These are phyloP conservation scores for Nothura maculosa DNA, from an alignment of 2,797 vertebrate species.

Conservation along the genomic window DNA sequence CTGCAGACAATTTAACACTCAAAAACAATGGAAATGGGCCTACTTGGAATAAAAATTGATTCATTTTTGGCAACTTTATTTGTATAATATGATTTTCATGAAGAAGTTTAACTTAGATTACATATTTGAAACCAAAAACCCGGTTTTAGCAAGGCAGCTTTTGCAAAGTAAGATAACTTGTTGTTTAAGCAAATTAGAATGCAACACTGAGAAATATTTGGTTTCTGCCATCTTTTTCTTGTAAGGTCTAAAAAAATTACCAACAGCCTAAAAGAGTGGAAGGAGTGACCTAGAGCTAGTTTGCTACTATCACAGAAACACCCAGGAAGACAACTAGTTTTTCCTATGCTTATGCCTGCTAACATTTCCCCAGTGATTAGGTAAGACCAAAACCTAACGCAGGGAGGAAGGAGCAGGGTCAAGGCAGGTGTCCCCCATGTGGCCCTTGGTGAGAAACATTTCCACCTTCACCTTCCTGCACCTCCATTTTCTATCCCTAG, in stretches of 20 bases:
- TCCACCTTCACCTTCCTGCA: not conserved
- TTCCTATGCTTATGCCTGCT: not conserved
- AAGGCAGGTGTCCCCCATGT: not conserved
- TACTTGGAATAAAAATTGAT: not conserved
- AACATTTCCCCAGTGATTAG: not conserved
- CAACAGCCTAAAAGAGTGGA: not conserved
- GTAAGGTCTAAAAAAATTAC: not conserved
- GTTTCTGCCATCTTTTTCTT: not conserved
- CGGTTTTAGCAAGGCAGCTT: not conserved
- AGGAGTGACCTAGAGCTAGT: not conserved
- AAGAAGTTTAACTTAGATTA: not conserved
- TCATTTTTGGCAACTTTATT: slow-evolving; percentile 20
- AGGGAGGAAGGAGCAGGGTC: not conserved
- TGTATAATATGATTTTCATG: not conserved
- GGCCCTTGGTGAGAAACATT: not conserved
- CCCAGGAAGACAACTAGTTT: not conserved
- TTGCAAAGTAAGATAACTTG: not conserved
- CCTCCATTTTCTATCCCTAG: not conserved
- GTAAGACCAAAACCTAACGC: not conserved
- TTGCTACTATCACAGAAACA: not conserved
- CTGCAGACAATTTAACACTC: slow-evolving; percentile 7
- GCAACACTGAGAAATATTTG: not conserved
- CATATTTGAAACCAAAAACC: slow-evolving; percentile 19
- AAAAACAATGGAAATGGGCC: not conserved
- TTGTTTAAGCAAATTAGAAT: not conserved